Percentiles rank a stretch among this genome's conserved stretches.
phyloP scores from a whole-genome alignment of 2,888 invertebrate genomes.

The Carterocephalus palaemon region DNA sequence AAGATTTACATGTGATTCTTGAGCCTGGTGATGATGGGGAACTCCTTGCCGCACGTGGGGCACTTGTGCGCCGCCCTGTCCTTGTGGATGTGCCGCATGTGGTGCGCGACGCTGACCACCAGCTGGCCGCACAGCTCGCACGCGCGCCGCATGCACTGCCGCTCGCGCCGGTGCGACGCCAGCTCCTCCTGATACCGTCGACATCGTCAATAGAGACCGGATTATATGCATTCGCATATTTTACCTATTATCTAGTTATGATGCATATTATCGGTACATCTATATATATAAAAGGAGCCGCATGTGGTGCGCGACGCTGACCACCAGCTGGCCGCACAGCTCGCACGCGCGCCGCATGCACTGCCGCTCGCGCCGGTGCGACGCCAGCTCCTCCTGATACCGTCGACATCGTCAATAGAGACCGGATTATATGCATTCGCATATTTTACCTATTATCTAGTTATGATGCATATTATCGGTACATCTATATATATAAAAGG shows the following conservation, averaged over 20 bases:
- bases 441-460: too few relatives aligned
- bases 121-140: conserved; percentile 70
- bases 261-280: too few relatives aligned
- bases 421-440: too few relatives aligned
- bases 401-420: too few relatives aligned
- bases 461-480: too few relatives aligned
- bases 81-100: conserved; percentile 69
- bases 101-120: conserved; percentile 64
- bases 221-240: too few relatives aligned
- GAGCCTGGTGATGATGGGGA: conserved; percentile 65
- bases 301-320: conserved; percentile 68
- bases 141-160: conserved; percentile 68
- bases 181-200: conserved; percentile 60
- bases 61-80: conserved; percentile 59
- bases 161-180: conserved; percentile 58
- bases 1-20: conserved; percentile 65
- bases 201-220: too few relatives aligned
- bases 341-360: conserved; percentile 72
- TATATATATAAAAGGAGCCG: too few relatives aligned
- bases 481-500: too few relatives aligned
- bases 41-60: conserved; percentile 68
- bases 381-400: conserved; percentile 54
- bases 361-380: conserved; percentile 63
- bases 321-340: conserved; percentile 65
- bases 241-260: too few relatives aligned